These are phyloP conservation scores for Nymphalis urticae DNA, from an alignment of 2,888 invertebrate species.

Conservation along the genomic window DNA sequence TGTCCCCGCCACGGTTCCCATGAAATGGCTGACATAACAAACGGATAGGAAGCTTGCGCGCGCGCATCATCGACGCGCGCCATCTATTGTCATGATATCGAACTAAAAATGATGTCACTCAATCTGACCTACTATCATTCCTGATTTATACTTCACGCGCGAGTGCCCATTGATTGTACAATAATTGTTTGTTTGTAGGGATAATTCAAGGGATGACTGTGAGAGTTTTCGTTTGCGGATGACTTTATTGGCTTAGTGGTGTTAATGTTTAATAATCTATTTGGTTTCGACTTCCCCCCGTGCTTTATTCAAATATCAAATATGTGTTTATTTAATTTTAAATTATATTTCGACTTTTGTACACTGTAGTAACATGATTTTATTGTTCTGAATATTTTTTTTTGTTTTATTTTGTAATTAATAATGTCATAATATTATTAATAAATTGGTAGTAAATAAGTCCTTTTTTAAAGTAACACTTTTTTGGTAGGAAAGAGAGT, in stretches of 20 bases:
- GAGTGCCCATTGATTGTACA: conserved; percentile 71
- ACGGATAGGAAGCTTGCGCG: conserved; percentile 48
- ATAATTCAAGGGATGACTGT: conserved; percentile 57
- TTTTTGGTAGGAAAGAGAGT: too few species aligned
- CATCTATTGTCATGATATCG: conserved; percentile 60
- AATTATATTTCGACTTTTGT: conserved; percentile 6
- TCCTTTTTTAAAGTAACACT: too few species aligned
- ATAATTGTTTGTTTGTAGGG: conserved; percentile 77
- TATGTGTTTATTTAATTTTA: neutral
- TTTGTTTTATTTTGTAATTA: too few species aligned
- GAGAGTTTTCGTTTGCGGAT: conserved; percentile 61
- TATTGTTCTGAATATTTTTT: too few species aligned
- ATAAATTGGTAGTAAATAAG: too few species aligned
- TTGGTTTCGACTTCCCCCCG: conserved; percentile 23
- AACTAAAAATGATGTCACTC: conserved; percentile 65
- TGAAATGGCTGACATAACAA: conserved; percentile 66
- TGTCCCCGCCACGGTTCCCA: conserved; percentile 74
- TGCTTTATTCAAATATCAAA: conserved; percentile 15
- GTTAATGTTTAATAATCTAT: conserved; percentile 36
- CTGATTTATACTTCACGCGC: conserved; percentile 71
- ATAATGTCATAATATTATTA: too few species aligned
- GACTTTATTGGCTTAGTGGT: conserved; percentile 62
- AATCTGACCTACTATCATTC: conserved; percentile 61
- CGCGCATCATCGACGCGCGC: conserved; percentile 56
- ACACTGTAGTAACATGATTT: neutral